These are phyloP conservation scores for Spicauda simplicius DNA, from an alignment of 2,888 invertebrate species.

Conservation along the genomic window DNA sequence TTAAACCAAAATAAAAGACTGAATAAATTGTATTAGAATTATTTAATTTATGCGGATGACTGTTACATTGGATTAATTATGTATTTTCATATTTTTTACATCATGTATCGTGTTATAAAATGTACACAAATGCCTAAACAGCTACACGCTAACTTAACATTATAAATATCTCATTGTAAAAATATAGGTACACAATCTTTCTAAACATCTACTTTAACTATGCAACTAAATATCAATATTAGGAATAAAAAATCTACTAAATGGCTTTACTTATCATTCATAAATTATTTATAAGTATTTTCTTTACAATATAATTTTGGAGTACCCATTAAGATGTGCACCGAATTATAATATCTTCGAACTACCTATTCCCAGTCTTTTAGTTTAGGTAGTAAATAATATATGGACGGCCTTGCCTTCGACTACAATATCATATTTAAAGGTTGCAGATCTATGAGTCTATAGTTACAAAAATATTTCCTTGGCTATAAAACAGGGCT, in stretches of 20 bases:
- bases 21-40: conserved; percentile 61
- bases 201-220: conserved; percentile 56
- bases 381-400: conserved; percentile 59
- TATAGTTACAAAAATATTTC: conserved; percentile 36
- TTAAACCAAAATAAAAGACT: conserved; percentile 68
- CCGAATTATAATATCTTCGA: conserved; percentile 28
- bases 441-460: conserved; percentile 40
- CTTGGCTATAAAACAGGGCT: conserved; percentile 2
- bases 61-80: conserved; percentile 64
- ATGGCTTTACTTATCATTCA: conserved; percentile 47
- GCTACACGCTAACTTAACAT: conserved; percentile 60
- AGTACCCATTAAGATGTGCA: conserved; percentile 38
- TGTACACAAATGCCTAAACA: conserved; percentile 72
- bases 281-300: conserved; percentile 42
- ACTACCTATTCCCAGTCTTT: conserved; percentile 71
- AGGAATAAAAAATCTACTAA: conserved; percentile 45
- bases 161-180: conserved; percentile 77
- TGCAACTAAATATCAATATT: conserved; percentile 52
- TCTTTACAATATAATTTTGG: conserved; percentile 38
- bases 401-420: conserved; percentile 80
- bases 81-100: conserved; percentile 43
- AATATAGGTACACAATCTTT: conserved; percentile 69
- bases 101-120: conserved; percentile 69
- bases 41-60: conserved; percentile 73
- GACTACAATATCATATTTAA: conserved; percentile 32